These are phyloP conservation scores for Habropoda laboriosa DNA, from an alignment of 1,140 invertebrate genomes.

Conservation along the genomic window DNA sequence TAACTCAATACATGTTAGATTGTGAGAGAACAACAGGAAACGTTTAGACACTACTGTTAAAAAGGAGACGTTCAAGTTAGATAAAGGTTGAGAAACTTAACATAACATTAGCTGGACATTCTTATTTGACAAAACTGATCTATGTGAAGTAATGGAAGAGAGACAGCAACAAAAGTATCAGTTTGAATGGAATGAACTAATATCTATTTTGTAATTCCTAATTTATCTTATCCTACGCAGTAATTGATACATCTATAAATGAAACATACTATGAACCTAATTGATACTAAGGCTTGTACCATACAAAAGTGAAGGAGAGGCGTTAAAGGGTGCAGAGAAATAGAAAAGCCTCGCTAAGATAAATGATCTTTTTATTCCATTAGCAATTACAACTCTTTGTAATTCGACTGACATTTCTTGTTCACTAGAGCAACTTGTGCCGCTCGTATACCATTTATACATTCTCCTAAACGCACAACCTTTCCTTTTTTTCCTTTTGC, in stretches of 20 bases:
- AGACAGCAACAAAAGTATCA: not conserved
- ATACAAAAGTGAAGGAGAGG: slow-evolving; percentile 60
- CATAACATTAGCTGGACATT: not conserved
- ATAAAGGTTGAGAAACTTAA: not conserved
- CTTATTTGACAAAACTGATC: not conserved
- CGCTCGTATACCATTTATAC: slow-evolving; percentile 49
- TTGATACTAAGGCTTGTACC: not conserved
- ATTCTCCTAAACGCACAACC: slow-evolving; percentile 46
- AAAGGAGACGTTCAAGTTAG: not conserved
- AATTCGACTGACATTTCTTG: slow-evolving; percentile 60
- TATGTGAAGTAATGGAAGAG: not conserved
- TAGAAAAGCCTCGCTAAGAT: slow-evolving; percentile 71
- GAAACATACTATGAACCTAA: slow-evolving; percentile 16
- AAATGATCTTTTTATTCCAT: slow-evolving; percentile 73
- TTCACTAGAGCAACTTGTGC: slow-evolving; percentile 61
- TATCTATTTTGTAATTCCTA: not conserved
- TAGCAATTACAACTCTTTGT: slow-evolving; percentile 72
- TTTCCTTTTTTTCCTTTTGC: slow-evolving; percentile 1
- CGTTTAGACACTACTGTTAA: slow-evolving; percentile 19
- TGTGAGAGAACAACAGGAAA: slow-evolving; percentile 13
- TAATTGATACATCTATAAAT: not conserved
- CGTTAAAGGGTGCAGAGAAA: slow-evolving; percentile 65
- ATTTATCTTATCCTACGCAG: not conserved
- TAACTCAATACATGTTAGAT: slow-evolving; percentile 36
- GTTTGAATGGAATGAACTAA: not conserved